These are phyloP conservation scores for Perithous albicinctus DNA, from an alignment of 2,888 invertebrate species.

Conservation along the genomic window DNA sequence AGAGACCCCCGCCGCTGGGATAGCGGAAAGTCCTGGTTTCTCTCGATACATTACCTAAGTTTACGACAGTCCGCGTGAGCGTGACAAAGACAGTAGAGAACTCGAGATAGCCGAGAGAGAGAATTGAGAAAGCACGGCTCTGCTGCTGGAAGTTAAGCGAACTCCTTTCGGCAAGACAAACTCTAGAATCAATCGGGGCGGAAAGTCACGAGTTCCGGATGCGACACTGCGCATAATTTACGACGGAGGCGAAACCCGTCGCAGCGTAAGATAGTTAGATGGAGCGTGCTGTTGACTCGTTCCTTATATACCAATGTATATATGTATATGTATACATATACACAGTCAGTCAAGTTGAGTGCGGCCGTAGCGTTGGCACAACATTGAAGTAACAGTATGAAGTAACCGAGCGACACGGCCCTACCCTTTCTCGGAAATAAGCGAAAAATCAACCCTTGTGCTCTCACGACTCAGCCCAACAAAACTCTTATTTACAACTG, in stretches of 20 bases:
- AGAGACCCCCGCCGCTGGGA: constrained; percentile 30
- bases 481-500: constrained; percentile 81
- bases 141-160: constrained; percentile 55
- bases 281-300: constrained; percentile 66
- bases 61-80: constrained; percentile 52
- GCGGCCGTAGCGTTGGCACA: constrained; percentile 30
- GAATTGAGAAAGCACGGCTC: constrained; percentile 17
- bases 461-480: constrained; percentile 15
- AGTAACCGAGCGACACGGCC: not conserved
- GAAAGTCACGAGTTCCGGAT: constrained; percentile 67
- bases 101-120: constrained; percentile 40
- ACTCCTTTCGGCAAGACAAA: constrained; percentile 64
- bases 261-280: constrained; percentile 52
- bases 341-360: constrained; percentile 36
- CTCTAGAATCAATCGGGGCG: constrained; percentile 66
- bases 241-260: constrained; percentile 38
- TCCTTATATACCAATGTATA: constrained; percentile 36
- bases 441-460: constrained; percentile 78
- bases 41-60: constrained; percentile 65
- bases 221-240: constrained; percentile 63
- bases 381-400: not conserved
- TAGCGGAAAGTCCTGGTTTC: constrained; percentile 42
- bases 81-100: constrained; percentile 31
- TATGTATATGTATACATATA: too few species aligned
- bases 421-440: constrained; percentile 62